Evolutionary conservation across 2,888 invertebrate genomes (phyloP).

Genomic region (Melanostoma scalare): DNA sequence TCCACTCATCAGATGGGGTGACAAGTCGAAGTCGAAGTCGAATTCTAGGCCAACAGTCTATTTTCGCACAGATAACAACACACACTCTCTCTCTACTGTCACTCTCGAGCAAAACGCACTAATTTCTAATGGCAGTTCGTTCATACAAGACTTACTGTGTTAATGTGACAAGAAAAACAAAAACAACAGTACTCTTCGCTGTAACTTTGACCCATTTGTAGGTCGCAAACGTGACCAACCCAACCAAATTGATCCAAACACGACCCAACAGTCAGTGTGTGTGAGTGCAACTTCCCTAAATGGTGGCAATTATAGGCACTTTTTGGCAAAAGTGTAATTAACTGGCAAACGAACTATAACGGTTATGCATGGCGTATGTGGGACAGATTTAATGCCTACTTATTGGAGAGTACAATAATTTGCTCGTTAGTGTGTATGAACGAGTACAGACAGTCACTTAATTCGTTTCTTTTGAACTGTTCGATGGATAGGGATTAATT

Average conservation of each 20-base stretch:
- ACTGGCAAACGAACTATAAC: conserved; percentile 30
- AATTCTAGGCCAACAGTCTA: conserved; percentile 57
- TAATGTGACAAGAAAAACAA: conserved; percentile 60
- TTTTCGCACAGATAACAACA: conserved; percentile 7
- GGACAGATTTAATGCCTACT: conserved; percentile 24
- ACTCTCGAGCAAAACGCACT: conserved; percentile 47
- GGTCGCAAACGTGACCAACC: conserved; percentile 67
- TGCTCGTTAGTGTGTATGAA: conserved; percentile 47
- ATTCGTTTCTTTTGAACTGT: conserved; percentile 46
- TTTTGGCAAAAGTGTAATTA: conserved; percentile 59
- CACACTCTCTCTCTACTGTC: conserved; percentile 21
- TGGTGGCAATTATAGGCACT: conserved; percentile 46
- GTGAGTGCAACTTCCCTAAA: conserved; percentile 51
- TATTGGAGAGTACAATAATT: conserved; percentile 39
- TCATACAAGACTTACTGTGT: conserved; percentile 60
- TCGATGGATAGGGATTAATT: conserved; percentile 38
- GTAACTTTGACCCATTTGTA: conserved; percentile 39
- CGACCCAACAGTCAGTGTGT: conserved; percentile 2
- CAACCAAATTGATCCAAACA: conserved; percentile 8
- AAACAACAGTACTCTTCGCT: neutral
- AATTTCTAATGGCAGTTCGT: conserved; percentile 49
- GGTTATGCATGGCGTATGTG: conserved; percentile 48
- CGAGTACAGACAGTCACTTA: conserved; percentile 8
- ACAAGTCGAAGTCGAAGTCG: conserved; percentile 26
- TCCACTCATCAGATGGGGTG: conserved; percentile 6